Evolutionary conservation across 2,888 invertebrate species (phyloP), one percentile per base, ranked within the genome.

Genomic region (Ischnura elegans): DNA sequence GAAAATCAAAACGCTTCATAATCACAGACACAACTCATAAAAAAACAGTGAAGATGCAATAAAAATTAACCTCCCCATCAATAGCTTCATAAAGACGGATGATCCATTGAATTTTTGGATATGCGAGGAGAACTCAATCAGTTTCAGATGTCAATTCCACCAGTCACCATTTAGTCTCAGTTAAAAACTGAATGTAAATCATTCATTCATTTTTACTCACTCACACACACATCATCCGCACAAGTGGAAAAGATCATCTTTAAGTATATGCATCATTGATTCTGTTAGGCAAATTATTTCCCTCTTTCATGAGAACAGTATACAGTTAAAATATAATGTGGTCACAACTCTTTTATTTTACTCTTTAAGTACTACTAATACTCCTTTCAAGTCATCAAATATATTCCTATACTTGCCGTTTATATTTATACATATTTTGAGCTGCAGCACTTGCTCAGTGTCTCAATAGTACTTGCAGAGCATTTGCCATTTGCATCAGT

Each of bases 321-420:
- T 90, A 90, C 90, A 90, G 66, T 90, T 90, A 90, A 90, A 90
- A 90, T 90, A 90, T 90, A 90, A 90, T 90, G 90, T 90, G 90
- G 90, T 90, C 90, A 90, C 90, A 90, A 90, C 90, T 90, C 90
- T 90, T 90, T 90, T 36, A 47, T 90, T 90, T 90, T 66, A 61
- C 66, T 66, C 66, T 90, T 55, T 90, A 90, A 90, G 90, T 90
- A 90, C 90, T 90, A 90, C 90, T 90, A 90, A 90, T 90, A 90
- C 90, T 90, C 90, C 90, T 90, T 90, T 90, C 90, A 90, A 90
- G 90, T 90, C 90, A 90, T 90, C 90, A 90, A 90, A 90, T 90
- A 90, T 90, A 90, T 90, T 90, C 90, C 90, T 90, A 90, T 90
- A 61, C 90, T 90, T 90, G 90, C 90, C 61, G 66, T 61, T 25